phyloP scores from a whole-genome alignment of 2,113 vertebrate species.

The Leucopternis melanops region DNA sequence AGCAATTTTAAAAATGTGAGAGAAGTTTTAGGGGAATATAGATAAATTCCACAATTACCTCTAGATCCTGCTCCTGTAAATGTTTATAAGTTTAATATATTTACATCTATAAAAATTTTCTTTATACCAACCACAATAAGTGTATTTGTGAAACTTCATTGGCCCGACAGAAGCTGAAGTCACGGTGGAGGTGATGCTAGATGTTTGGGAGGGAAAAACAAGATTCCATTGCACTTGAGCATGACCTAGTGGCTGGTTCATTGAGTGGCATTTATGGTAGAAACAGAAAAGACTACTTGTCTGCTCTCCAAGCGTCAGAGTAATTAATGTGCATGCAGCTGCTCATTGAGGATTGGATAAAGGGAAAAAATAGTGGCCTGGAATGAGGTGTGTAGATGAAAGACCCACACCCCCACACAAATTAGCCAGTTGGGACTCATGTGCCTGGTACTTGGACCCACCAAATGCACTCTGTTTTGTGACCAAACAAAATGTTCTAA shows the following conservation, averaged over 20 bases:
- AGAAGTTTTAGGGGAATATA: not conserved
- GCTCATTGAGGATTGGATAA: not conserved
- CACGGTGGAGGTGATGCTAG: conserved; percentile 24
- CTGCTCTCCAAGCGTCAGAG: conserved; percentile 13
- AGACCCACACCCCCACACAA: not conserved
- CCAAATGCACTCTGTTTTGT: conserved; percentile 10
- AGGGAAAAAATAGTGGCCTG: not conserved
- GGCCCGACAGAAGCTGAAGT: not conserved
- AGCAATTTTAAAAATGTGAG: not conserved
- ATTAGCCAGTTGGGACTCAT: not conserved
- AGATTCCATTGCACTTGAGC: conserved; percentile 73
- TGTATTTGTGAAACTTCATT: not conserved
- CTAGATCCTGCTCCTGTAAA: not conserved
- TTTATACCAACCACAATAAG: not conserved
- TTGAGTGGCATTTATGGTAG: conserved; percentile 67
- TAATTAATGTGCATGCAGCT: conserved; percentile 6
- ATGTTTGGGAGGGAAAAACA: conserved; percentile 30
- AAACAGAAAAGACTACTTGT: conserved; percentile 47
- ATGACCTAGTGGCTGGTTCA: conserved; percentile 76
- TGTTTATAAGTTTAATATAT: not conserved
- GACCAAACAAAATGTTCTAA: conserved; percentile 48
- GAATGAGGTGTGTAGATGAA: not conserved
- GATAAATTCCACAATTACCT: not conserved
- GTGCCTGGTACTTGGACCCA: not conserved
- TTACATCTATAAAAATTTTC: not conserved